phyloP scores from a whole-genome alignment of 2,888 invertebrate genomes.

The Alviniconcha strummeri region DNA sequence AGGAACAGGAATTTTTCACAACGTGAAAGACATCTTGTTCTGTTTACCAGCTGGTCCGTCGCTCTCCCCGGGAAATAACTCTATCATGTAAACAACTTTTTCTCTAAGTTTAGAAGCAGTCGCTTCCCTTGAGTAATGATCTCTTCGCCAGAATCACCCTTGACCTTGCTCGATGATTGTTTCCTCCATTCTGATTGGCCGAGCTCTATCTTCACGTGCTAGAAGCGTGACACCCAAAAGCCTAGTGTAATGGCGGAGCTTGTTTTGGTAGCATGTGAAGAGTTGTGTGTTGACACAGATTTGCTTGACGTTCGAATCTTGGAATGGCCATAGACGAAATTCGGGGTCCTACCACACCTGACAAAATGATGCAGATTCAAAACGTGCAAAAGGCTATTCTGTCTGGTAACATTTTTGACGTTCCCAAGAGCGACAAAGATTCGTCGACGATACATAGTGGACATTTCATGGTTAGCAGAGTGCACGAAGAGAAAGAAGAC shows the following conservation, averaged over 20 bases:
- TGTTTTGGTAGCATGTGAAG: slow-evolving; percentile 21
- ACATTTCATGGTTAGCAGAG: slow-evolving; percentile 98
- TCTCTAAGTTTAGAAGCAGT: not conserved
- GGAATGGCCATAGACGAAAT: slow-evolving; percentile 44
- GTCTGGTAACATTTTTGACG: slow-evolving; percentile 18
- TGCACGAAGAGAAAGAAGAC: slow-evolving; percentile 91
- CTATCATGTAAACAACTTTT: not conserved
- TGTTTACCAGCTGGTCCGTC: no score
- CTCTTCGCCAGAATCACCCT: not conserved
- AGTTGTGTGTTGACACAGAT: slow-evolving; percentile 1
- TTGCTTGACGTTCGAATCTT: not conserved
- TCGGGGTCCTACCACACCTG: slow-evolving; percentile 29
- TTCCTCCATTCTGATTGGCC: slow-evolving; percentile 43
- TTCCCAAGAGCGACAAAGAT: slow-evolving; percentile 1
- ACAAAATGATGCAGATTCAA: slow-evolving; percentile 43
- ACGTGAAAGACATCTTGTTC: no score
- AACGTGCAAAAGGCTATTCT: slow-evolving; percentile 13
- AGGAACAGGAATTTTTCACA: not conserved
- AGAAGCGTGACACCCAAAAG: slow-evolving; percentile 38
- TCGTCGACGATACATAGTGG: slow-evolving; percentile 88
- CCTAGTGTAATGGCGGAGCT: slow-evolving; percentile 37
- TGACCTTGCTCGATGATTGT: slow-evolving; percentile 33
- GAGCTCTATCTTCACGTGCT: slow-evolving; percentile 40
- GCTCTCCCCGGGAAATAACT: no score
- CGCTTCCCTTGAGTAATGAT: not conserved